These are phyloP conservation scores for Mus musculus DNA, from an alignment of 2,113 vertebrate species.

Conservation along the genomic window GRCm39 chr15:87903001-87903500, in stretches of 20 bases:
- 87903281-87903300: accelerated
- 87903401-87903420: not conserved
- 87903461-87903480: not conserved
- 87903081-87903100: accelerated
- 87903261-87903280: accelerated
- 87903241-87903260: accelerated
- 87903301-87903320: accelerated
- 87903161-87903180: not conserved
- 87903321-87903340: accelerated
- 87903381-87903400: not conserved
- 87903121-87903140: not conserved
- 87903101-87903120: accelerated
- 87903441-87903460: accelerated
- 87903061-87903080: accelerated
- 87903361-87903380: accelerated
- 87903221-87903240: no score
- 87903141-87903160: not conserved
- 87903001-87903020: not conserved
- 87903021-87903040: not conserved
- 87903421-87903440: not conserved
- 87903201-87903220: no score
- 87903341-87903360: accelerated
- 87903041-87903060: not conserved
- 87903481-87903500: no score
- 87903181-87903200: no score